Evolutionary conservation across 2,888 invertebrate genomes (phyloP).

Genomic region (Pristionchus arcanus): DNA sequence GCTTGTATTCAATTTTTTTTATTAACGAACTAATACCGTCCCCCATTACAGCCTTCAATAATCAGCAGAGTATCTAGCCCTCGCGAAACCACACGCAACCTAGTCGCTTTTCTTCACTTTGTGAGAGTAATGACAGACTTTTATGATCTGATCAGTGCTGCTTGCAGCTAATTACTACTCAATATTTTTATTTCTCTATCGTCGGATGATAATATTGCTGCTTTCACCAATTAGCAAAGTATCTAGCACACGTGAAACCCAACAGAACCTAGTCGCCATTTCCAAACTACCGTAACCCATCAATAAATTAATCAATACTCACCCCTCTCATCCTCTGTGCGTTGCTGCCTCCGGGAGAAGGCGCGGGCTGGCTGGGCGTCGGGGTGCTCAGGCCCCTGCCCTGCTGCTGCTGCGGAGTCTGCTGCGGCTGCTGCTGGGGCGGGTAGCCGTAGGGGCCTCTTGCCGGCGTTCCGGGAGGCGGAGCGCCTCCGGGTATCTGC

Average conservation of each 20-base stretch:
- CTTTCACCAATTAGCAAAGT: neutral
- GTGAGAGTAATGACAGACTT: no score
- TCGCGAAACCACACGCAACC: no score
- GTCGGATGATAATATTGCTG: neutral
- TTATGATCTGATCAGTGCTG: no score
- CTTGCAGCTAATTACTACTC: no score
- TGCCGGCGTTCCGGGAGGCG: neutral
- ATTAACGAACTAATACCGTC: no score
- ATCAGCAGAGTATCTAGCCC: neutral
- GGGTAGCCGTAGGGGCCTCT: neutral
- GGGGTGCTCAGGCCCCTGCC: neutral
- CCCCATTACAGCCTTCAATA: no score
- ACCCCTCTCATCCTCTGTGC: slow-evolving; percentile 52
- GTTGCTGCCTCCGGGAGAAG: slow-evolving; percentile 41
- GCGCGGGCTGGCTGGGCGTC: neutral
- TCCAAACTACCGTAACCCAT: neutral
- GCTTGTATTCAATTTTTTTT: no score
- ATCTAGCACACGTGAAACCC: neutral
- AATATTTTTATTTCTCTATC: no score
- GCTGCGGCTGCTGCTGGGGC: slow-evolving; percentile 54
- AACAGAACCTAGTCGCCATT: neutral
- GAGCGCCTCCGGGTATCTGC: neutral
- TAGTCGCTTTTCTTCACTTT: no score
- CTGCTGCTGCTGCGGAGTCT: neutral
- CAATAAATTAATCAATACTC: neutral